phyloP scores from a whole-genome alignment of 2,113 vertebrate genomes.

The Bombycilla garrulus region DNA sequence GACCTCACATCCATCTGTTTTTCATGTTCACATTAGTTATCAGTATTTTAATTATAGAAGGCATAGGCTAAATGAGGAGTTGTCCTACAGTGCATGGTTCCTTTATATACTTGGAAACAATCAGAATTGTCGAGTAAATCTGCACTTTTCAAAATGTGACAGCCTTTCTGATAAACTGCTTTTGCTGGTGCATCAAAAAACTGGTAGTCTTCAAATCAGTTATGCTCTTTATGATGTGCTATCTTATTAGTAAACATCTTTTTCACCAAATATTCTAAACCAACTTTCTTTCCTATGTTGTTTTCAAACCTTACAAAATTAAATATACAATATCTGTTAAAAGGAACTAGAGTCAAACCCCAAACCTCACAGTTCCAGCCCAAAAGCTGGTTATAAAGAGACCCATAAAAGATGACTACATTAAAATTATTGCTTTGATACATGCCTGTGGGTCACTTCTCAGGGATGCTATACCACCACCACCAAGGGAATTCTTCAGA shows the following conservation, averaged over 20 bases:
- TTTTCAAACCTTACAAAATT: not conserved
- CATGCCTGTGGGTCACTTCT: constrained; percentile 88
- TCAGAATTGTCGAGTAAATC: not conserved
- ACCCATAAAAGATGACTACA: not conserved
- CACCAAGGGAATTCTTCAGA: constrained; percentile 82
- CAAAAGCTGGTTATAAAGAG: not conserved
- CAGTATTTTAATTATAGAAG: not conserved
- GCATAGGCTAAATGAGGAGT: not conserved
- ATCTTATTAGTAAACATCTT: not conserved
- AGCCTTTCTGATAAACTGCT: not conserved
- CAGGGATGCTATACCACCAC: constrained; percentile 83
- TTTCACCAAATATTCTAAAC: not conserved
- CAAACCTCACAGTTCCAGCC: not conserved
- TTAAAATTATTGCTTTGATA: not conserved
- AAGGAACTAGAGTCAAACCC: not conserved
- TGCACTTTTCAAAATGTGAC: not conserved
- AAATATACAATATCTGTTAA: not conserved
- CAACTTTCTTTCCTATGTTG: not conserved
- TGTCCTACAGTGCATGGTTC: not conserved
- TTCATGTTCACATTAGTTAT: not conserved
- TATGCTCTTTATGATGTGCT: not conserved
- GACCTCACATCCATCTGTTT: not conserved
- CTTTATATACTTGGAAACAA: not conserved
- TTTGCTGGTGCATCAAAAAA: not conserved
- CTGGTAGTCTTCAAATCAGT: not conserved